Percentiles rank a stretch among this genome's conserved stretches.
Conservation (phyloP, 2,113 vertebrate genomes). For the Pelodiscus sinensis region DNA sequence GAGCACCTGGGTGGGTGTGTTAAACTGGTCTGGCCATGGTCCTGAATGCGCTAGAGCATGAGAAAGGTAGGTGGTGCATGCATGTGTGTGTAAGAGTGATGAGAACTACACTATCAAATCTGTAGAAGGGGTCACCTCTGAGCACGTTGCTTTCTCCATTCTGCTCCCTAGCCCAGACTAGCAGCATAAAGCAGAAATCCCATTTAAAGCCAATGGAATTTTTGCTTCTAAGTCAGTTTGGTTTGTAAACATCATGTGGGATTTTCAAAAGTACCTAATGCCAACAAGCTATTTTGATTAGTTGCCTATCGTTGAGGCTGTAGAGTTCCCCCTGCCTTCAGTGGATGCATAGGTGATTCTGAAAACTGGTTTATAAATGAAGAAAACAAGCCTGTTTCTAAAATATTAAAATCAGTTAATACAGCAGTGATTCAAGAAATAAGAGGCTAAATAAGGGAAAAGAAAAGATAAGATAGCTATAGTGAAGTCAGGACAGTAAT, state of each 20-base stretch:
- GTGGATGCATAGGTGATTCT: accelerated
- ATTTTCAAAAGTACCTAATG: not conserved
- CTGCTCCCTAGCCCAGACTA: not conserved
- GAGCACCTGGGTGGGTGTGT: not conserved
- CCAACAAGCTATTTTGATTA: not conserved
- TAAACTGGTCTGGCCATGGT: not conserved
- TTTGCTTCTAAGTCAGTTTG: not conserved
- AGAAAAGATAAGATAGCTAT: not conserved
- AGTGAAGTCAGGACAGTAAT: not conserved
- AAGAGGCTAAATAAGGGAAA: not conserved
- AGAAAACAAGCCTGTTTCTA: not conserved
- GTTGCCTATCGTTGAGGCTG: not conserved
- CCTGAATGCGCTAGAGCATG: not conserved
- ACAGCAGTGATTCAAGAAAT: not conserved
- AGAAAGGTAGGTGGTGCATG: not conserved
- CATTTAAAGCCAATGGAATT: not conserved
- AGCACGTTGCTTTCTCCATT: not conserved
- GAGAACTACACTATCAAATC: not conserved
- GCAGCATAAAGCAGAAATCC: not conserved
- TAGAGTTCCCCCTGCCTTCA: accelerated
- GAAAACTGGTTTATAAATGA: not conserved
- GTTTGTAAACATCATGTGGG: not conserved
- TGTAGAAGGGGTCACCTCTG: not conserved
- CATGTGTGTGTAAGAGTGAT: not conserved
- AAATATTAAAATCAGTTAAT: not conserved